Evolutionary conservation across 1,140 invertebrate genomes (phyloP), one percentile per base, ranked within the genome.

Genomic region (Leptonema lineaticorne): DNA sequence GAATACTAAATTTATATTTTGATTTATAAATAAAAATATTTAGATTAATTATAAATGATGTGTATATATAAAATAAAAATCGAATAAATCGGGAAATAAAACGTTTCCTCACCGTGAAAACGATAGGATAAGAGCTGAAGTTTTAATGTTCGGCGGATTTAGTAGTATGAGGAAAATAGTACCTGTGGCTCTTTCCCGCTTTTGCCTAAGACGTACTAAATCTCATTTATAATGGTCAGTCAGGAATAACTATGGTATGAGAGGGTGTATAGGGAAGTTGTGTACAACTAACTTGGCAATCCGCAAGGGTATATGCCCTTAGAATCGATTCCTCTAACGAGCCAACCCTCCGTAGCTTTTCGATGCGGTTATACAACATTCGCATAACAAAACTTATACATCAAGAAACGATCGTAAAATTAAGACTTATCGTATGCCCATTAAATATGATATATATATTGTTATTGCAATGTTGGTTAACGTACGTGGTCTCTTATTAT

Each of bases 191-290:
- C 50, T 24, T 3, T n/a, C 11, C 37, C 50, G 50, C n/a, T 53
- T 53, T 33, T 59, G 57, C 30, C 28, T 59, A 59, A 59, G 57
- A 59, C 30, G 57, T 59, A 59, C 28, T 59, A 59, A 59, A 59
- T 59, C 57, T 59, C 57, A 59, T 59, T 59, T 59, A 59, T 59
- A 59, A 59, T 59, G 57, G 57, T 59, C 57, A 59, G 57, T 59
- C 57, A 53, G 48, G 48, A 53, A 53, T 53, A 24, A 24, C 20
- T 20, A 53, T 48, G 46, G 29, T 11, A 48, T 48, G 45, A 11
- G 29, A 11, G 5, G 29, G 29, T 33, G 29, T 11, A 45, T n/a
- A n/a, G n/a, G n/a, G 4, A 59, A 59, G 57, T 59, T 59, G 9
- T 18, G 28, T 16, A 14, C 30, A 22, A 59, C 57, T 28, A 59